Evolutionary conservation across 2,113 vertebrate genomes (phyloP), one percentile per base, ranked within the genome.

Genomic region (Micromys minutus): DNA sequence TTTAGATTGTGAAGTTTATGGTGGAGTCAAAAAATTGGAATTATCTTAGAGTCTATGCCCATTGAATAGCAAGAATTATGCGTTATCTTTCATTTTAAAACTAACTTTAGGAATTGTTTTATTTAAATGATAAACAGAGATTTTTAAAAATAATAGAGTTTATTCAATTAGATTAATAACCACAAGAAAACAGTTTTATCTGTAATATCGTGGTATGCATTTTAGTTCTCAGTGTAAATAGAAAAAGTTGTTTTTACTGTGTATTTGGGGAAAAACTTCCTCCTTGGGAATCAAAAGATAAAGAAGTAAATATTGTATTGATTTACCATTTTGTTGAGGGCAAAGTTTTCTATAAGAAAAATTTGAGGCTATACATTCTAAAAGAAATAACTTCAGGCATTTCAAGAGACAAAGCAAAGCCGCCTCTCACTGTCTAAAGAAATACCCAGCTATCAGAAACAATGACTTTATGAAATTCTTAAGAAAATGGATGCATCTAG

Each of bases 241-340:
- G 52, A 92, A 90, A 92, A 90, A 36, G 85, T 4, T 77, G 92
- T 95, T 92, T 97, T n/a, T 92, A n/a, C 17, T 92, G 47, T 89
- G 3, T 26, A 92, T 19, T 29, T 47, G 16, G n/a, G 36, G 61
- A 92, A 95, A 74, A 50, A 86, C 59, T 93, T 93, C 39, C 45
- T 96, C 72, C 89, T 81, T 31, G 59, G n/a, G 50, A 75, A 86
- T 87, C 29, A 87, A 92, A 94, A 94, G 45, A 89, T 29, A 81
- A 83, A 76, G 67, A 50, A 42, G 29, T 72, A 94, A 75, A 69
- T 84, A 87, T 85, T 55, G 2, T 77, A 34, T 76, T 65, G 57
- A 65, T 72, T 71, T 29, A 47, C 6, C 80, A 19, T 86, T 85
- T 65, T 87, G n/a, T 45, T 0, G 16, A 34, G 79, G n/a, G 19